Base-by-base conservation (phyloP, 2,797 vertebrate species). In the Syndactyla subalaris region DNA sequence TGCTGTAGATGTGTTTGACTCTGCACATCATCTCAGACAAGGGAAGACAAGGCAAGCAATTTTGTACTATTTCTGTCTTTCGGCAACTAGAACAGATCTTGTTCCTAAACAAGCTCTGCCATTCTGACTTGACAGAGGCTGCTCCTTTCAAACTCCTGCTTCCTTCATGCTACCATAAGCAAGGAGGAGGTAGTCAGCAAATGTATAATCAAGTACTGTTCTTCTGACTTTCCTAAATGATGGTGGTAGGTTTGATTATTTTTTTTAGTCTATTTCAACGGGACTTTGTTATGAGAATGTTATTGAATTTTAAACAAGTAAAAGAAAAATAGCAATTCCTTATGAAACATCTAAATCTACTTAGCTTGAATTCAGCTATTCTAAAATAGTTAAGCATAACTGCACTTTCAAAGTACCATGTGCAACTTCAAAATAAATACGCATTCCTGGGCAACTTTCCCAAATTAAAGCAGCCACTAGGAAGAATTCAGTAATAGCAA, bases 111-210 rank as follows among this genome's bases (percentile, higher is more conserved):
- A 39, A 86, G 45, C 63, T 95, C 86, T 81, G 77, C 36, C 62
- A 61, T 72, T 80, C 43, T 89, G 46, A 71, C 34, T 84, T 82
- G 86, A 72, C 77, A 92, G 84, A 71, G 82, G 65, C 63, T 88
- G 79, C 68, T 89, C 26, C n/a, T 95, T 94, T 91, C 38, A 63
- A 72, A 82, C 76, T 77, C 92, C 93, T 93, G 57, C 92, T 92
- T 94, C 79, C 71, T 88, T 91, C 70, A 45, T 52, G 80, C 67
- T 87, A 49, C 72, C 20, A 14, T 15, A 70, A 67, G 26, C 52
- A 90, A 94, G 66, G 52, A 82, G 88, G 76, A 91, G 59, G 85
- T 76, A 71, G 88, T 57, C 83, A 93, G 81, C 61, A 95, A 89
- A 45, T 38, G 29, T 38, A 58, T 75, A 48, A 59, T 75, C 34